Evolutionary conservation across 1,140 invertebrate species (phyloP).

Genomic region (Eubasilissa regina): DNA sequence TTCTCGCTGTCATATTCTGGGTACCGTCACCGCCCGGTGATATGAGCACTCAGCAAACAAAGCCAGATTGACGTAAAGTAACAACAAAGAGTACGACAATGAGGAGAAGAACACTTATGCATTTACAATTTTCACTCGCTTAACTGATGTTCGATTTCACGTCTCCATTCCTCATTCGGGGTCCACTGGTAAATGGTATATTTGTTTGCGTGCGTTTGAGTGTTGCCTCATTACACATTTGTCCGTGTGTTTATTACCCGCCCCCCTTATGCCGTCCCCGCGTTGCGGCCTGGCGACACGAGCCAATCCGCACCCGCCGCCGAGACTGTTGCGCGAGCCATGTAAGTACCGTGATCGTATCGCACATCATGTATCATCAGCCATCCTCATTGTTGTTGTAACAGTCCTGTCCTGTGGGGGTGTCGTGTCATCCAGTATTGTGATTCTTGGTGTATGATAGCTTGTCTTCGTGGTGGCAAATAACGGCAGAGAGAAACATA

Average conservation of each 20-base stretch:
- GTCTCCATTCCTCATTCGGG: slow-evolving; percentile 22
- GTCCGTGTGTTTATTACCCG: slow-evolving; percentile 40
- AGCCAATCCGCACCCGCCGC: slow-evolving; percentile 9
- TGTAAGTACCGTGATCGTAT: slow-evolving; percentile 30
- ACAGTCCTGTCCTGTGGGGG: slow-evolving; percentile 8
- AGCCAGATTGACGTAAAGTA: too few relatives aligned
- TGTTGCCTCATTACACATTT: slow-evolving; percentile 33
- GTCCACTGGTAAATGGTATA: slow-evolving; percentile 27
- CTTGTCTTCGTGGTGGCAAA: neutral
- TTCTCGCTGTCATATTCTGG: too few relatives aligned
- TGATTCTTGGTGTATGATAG: slow-evolving; percentile 28
- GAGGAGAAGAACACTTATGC: neutral
- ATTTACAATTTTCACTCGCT: slow-evolving; percentile 5
- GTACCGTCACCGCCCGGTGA: too few relatives aligned
- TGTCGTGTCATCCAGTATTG: slow-evolving; percentile 24
- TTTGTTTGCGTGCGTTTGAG: slow-evolving; percentile 18
- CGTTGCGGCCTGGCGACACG: neutral
- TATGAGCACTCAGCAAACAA: too few relatives aligned
- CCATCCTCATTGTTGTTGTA: slow-evolving; percentile 17
- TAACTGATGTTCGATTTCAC: slow-evolving; percentile 25
- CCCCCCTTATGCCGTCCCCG: slow-evolving; percentile 1
- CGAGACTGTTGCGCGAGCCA: neutral
- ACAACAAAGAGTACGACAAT: too few relatives aligned
- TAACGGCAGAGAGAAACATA: neutral
- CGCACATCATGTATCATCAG: slow-evolving; percentile 27